Evolutionary conservation across 2,113 vertebrate species (phyloP).

Genomic region (Micronycteris hirsuta): DNA sequence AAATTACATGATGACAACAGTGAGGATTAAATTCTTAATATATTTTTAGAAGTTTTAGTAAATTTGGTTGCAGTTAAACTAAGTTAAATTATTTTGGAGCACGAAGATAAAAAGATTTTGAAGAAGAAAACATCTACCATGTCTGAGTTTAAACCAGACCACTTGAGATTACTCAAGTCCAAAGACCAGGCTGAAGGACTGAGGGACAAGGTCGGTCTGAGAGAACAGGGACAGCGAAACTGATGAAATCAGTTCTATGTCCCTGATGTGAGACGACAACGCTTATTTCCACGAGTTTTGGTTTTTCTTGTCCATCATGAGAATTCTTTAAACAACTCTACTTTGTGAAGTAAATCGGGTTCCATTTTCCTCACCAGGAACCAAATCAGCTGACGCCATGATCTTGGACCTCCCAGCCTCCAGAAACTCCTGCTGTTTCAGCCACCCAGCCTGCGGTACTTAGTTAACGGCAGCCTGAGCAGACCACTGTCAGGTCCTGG

Average conservation of each 20-base stretch:
- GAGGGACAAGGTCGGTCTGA: neutral
- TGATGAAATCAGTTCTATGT: neutral
- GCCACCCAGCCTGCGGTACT: neutral
- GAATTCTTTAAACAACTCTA: constrained; percentile 13
- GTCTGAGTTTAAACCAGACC: neutral
- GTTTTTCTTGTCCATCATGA: neutral
- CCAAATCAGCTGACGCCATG: neutral
- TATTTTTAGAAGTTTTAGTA: constrained; percentile 14
- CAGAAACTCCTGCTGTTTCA: neutral
- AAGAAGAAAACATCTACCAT: neutral
- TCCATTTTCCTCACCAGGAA: neutral
- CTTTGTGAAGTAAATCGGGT: neutral
- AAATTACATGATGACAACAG: neutral
- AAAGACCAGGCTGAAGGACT: neutral
- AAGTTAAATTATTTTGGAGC: neutral
- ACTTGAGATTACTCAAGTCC: neutral
- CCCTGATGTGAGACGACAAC: neutral
- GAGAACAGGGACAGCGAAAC: neutral
- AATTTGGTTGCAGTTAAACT: neutral
- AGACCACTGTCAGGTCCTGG: neutral
- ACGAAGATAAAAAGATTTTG: neutral
- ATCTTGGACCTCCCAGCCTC: neutral
- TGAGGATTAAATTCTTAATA: neutral
- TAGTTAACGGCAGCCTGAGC: neutral
- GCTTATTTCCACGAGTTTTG: neutral